Evolutionary conservation across 92 coral and sea anemone genomes (phyloP), one percentile per base, ranked within the genome.

Genomic region (Diadumene lineata): DNA sequence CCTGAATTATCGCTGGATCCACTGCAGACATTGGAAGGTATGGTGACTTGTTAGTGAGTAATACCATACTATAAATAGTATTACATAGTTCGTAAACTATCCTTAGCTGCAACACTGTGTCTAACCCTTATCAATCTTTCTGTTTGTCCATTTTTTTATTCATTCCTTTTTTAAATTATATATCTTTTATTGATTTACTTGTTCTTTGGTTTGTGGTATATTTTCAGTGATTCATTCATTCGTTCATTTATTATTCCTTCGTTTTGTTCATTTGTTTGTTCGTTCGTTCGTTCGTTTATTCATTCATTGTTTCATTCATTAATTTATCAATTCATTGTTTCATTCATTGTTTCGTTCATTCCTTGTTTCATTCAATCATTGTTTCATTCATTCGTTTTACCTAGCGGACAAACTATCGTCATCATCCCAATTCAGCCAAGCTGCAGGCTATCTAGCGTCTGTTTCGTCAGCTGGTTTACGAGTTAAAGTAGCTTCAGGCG

Each of bases 401-500:
- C 43, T 69, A 91, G 97, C 88, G 46, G 92, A 88, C 79, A 91
- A 91, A 50, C 88, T 87, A 23, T 82, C 92, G 31, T 84, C 90
- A 31, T 81, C 87, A 18, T 83, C 89, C 21, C 97, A 92, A 92
- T 85, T 92, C 58, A 73, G 70, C 50, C 97, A 89, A 78, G 94
- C 93, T 18, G 98, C 97, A 11, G 80, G 74, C 23, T 88, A 91
- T 75, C 56, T 94, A 69, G 71, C 92, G 57, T 76, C 80, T 28
- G 86, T 88, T 10, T 28, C 94, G 0, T 94, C 98, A 13, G 84
- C 90, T 43, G 97, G 92, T 43, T 90, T 94, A 71, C 86, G 98
- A 16, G 98, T 94, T 51, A 94, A 94, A 81, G 98, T 94, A 43
- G 98, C 98, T 1, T 92, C 98, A 0, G 98, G 98, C 21, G 98